These are phyloP conservation scores for Ichneumoninae sp. DNA, from an alignment of 2,888 invertebrate genomes.

Conservation along the genomic window DNA sequence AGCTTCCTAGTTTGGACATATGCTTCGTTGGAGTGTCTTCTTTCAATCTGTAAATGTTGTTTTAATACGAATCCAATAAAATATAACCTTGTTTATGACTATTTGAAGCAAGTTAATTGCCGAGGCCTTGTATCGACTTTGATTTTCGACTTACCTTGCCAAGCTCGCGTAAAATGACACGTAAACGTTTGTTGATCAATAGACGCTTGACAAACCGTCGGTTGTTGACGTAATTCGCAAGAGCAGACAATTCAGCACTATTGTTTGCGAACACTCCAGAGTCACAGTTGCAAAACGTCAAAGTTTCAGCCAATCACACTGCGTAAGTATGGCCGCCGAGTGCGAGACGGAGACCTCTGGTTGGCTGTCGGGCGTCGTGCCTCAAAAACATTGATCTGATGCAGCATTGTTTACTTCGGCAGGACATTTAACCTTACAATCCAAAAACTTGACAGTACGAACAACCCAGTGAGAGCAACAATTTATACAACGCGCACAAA, in stretches of 20 bases:
- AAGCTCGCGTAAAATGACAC: not conserved
- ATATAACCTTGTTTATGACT: not conserved
- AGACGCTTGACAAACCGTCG: not conserved
- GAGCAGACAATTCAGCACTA: not conserved
- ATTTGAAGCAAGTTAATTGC: not conserved
- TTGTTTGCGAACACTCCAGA: not conserved
- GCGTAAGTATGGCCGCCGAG: not conserved
- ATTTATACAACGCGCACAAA: conserved; percentile 12
- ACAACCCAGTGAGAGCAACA: not conserved
- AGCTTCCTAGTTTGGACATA: not conserved
- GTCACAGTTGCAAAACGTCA: conserved; percentile 8
- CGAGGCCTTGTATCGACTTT: not conserved
- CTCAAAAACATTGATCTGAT: conserved; percentile 20
- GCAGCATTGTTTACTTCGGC: conserved; percentile 19
- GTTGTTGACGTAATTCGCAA: not conserved
- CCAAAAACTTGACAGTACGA: conserved; percentile 14
- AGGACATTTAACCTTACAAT: conserved; percentile 23
- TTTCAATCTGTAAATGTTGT: not conserved
- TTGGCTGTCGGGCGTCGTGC: conserved; percentile 14
- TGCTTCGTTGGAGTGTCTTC: not conserved
- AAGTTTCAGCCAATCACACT: not conserved
- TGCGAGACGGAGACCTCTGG: not conserved
- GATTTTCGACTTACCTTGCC: not conserved
- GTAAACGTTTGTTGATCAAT: not conserved
- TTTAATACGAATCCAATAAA: not conserved